A percentile compares a stretch with the other conserved stretches of the same genome.
Conservation (phyloP, 2,797 vertebrate genomes). For the Argyrosomus regius region DNA sequence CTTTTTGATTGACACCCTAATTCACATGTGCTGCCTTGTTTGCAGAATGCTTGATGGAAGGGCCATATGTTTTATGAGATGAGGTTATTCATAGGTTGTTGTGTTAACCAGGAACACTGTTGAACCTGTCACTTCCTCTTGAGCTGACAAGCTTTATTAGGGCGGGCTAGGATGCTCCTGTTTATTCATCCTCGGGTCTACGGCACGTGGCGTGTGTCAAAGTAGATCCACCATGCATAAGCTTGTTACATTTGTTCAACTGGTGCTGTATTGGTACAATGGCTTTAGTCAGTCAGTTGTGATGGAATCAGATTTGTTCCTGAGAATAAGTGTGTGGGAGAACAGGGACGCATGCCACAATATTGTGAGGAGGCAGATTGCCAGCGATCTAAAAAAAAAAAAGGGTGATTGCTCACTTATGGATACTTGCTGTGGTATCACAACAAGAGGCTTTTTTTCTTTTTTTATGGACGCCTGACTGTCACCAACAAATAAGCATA, state of each 20-base stretch:
- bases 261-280: constrained; percentile 65
- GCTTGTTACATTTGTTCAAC: constrained; percentile 69
- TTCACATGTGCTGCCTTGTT: constrained; percentile 62
- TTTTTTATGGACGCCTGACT: constrained; percentile 59
- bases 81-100: constrained; percentile 76
- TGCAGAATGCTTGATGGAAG: constrained; percentile 59
- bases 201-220: constrained; percentile 54
- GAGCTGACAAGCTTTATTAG: constrained; percentile 73
- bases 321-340: constrained; percentile 72
- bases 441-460: constrained; percentile 62
- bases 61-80: constrained; percentile 71
- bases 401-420: constrained; percentile 74
- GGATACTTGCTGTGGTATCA: constrained; percentile 69
- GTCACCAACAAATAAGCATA: constrained; percentile 76
- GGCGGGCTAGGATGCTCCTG: constrained; percentile 37
- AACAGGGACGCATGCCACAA: constrained; percentile 68
- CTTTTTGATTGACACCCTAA: constrained; percentile 66
- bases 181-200: constrained; percentile 58
- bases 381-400: constrained; percentile 52
- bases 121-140: constrained; percentile 76
- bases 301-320: constrained; percentile 72
- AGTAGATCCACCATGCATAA: constrained; percentile 64
- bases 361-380: constrained; percentile 71
- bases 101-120: constrained; percentile 76
- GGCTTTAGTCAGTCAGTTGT: constrained; percentile 72